phyloP scores from a whole-genome alignment of 2,797 vertebrate genomes.

The Acipenser ruthenus region DNA sequence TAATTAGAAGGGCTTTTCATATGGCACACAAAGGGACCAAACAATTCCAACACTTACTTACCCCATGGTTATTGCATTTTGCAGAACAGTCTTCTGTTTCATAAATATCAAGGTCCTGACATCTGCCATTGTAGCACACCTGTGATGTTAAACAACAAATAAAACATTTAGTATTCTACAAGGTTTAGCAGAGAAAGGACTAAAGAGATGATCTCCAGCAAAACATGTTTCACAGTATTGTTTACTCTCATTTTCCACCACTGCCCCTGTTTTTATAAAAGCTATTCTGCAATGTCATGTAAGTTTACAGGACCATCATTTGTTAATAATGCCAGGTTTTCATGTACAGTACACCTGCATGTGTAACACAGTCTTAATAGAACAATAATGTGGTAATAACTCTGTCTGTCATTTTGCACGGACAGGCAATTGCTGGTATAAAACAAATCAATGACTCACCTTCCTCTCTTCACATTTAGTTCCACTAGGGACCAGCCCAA shows the following conservation, averaged over 20 bases:
- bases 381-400: no score
- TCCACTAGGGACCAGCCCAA: slow-evolving; percentile 66
- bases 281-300: no score
- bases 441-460: slow-evolving; percentile 47
- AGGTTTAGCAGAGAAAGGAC: slow-evolving; percentile 6
- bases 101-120: slow-evolving; percentile 64
- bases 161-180: no score
- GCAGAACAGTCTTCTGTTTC: slow-evolving; percentile 70
- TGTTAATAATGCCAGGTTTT: no score
- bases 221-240: background rate
- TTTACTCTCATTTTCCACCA: no score
- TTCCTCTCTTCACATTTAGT: slow-evolving; percentile 74
- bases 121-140: slow-evolving; percentile 74
- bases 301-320: no score
- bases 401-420: no score
- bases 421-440: no score
- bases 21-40: background rate
- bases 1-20: no score
- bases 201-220: background rate
- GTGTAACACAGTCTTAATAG: no score
- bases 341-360: no score
- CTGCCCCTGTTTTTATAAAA: no score
- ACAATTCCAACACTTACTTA: slow-evolving; percentile 35
- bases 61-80: slow-evolving; percentile 76
- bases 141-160: slow-evolving; percentile 29